Evolutionary conservation across 2,888 invertebrate genomes (phyloP), one percentile per base, ranked within the genome.

Genomic region (Drosophila fungiperda): DNA sequence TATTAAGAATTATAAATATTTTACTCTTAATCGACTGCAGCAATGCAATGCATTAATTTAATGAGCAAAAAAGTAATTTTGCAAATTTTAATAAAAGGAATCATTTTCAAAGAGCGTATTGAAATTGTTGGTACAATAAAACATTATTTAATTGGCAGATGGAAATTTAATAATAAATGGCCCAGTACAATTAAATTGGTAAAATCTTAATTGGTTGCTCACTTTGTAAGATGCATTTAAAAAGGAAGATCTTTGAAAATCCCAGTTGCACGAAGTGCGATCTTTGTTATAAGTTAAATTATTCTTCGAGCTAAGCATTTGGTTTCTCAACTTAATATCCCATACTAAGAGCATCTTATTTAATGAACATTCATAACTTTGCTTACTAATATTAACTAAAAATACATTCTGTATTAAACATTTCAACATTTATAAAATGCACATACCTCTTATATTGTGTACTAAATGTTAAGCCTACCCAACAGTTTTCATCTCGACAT

Each of bases 61-160:
- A 66, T 54, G 54, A 63, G 61, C 32, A 11, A 72, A 74, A 71
- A 60, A 62, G 61, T 50, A 52, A 66, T 57, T 59, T 70, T 64
- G 58, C 57, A 66, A 76, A 65, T 68, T 68, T 49, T 67, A 78
- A 73, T 60, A 49, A 65, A 68, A 62, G 38, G 48, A 26, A 11
- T 45, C 35, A 17, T 53, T 74, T 76, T 40, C 57, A 49, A 38
- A 67, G 55, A 50, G 12, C 29, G 36, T 42, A 59, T 29, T 53
- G 50, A 50, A 60, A 78, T 71, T 73, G 80, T 76, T 82, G 85
- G 42, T 55, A 52, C 62, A 67, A 82, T 78, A 72, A 73, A 12
- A 53, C 67, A 71, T 69, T 78, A 61, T 72, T 71, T 59, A 76
- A 80, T 67, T 63, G 54, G 35, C 40, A 36, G 40, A 42, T 60